Conservation (phyloP, 37 sponge, comb jelly and placozoan genomes). For the Chondrilla cf. caribensis region DNA sequence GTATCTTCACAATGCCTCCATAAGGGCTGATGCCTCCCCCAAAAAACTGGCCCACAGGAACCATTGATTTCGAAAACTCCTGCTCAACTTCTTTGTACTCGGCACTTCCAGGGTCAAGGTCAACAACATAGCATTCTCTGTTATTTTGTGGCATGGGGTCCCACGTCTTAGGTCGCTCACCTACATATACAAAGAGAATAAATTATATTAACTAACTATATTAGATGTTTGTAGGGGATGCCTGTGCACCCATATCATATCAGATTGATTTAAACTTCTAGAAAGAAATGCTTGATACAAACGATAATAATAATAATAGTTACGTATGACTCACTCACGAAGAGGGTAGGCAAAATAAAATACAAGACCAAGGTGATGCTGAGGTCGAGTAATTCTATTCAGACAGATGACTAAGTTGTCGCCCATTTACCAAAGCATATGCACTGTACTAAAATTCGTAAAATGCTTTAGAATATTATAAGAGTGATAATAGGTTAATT, state of each 20-base stretch:
- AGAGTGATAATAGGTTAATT: no score
- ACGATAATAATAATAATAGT: no score
- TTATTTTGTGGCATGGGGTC: conserved; percentile 39
- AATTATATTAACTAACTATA: not conserved
- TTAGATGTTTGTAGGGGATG: not conserved
- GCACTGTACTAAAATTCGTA: no score
- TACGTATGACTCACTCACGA: no score
- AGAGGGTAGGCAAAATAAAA: no score
- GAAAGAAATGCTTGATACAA: no score
- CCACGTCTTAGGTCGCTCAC: conserved; percentile 23
- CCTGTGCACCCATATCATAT: not conserved
- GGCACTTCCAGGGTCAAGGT: conserved; percentile 4
- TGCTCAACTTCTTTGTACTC: conserved; percentile 34
- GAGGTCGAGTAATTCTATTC: no score
- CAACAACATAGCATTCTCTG: conserved; percentile 23
- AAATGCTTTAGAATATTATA: no score
- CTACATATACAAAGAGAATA: not conserved
- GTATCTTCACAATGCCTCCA: conserved; percentile 36
- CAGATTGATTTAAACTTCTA: not conserved
- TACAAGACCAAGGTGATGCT: no score
- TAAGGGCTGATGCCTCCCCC: not conserved
- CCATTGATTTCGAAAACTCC: conserved; percentile 36
- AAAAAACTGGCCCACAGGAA: not conserved
- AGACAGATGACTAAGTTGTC: no score
- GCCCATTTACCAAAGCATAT: no score